These are phyloP conservation scores for Dasypus novemcinctus DNA, from an alignment of 2,113 vertebrate species.

Conservation along the genomic window DNA sequence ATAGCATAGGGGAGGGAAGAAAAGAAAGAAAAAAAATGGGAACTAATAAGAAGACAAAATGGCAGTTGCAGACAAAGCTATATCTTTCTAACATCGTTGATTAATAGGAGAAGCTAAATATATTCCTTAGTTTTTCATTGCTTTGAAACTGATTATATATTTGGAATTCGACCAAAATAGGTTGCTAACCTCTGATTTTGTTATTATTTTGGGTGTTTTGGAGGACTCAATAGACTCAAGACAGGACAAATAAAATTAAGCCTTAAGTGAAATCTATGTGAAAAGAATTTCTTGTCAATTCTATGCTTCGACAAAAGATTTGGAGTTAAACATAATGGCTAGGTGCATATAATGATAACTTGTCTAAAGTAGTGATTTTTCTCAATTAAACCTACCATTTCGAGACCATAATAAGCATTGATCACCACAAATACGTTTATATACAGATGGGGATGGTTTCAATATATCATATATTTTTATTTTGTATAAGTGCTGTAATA, in stretches of 20 bases:
- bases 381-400: not conserved
- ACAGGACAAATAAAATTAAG: slow-evolving; percentile 25
- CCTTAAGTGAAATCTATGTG: not conserved
- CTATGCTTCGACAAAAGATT: slow-evolving; percentile 21
- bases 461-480: not conserved
- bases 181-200: not conserved
- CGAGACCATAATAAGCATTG: not conserved
- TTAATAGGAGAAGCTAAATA: not conserved
- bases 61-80: not conserved
- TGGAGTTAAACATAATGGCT: not conserved
- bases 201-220: not conserved
- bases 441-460: not conserved
- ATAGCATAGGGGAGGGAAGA: rapidly evolving
- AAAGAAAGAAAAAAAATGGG: not conserved
- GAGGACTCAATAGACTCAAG: not conserved
- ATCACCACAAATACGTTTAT: not conserved
- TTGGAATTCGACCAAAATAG: not conserved
- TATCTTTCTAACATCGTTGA: not conserved
- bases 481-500: not conserved
- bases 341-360: not conserved
- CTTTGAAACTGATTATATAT: slow-evolving; percentile 14
- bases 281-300: slow-evolving; percentile 39
- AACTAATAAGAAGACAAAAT: not conserved
- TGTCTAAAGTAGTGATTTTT: not conserved
- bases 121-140: not conserved